Percentiles rank a stretch among this genome's conserved stretches.
Evolutionary conservation across 2,888 invertebrate species (phyloP).

Genomic region (Ormyrus nitidulus): DNA sequence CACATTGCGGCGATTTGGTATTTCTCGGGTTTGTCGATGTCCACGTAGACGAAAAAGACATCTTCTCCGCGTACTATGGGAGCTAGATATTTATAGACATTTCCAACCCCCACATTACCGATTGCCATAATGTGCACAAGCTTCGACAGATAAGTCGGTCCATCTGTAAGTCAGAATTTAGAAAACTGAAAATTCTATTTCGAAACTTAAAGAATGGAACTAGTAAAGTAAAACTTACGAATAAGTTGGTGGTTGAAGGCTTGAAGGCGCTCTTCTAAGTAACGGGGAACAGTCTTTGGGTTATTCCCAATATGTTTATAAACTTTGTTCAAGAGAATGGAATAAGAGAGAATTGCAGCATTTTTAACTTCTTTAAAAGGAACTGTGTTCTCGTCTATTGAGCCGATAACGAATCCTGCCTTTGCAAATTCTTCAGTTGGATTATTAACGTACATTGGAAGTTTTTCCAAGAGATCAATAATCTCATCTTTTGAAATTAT

Average conservation of each 20-base stretch:
- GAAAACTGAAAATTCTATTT: too few species aligned
- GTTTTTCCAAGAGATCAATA: constrained; percentile 69
- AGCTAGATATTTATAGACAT: constrained; percentile 71
- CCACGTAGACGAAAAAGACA: constrained; percentile 52
- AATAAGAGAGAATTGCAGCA: constrained; percentile 75
- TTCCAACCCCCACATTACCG: constrained; percentile 74
- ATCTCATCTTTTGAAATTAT: constrained; percentile 32
- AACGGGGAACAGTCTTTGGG: constrained; percentile 26
- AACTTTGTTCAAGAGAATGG: constrained; percentile 73
- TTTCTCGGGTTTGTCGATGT: constrained; percentile 66
- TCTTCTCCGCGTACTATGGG: constrained; percentile 73
- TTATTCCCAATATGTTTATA: constrained; percentile 54
- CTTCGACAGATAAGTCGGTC: constrained; percentile 68
- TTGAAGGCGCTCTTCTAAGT: constrained; percentile 66
- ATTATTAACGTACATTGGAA: constrained; percentile 74
- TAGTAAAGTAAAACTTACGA: too few species aligned
- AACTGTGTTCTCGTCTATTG: constrained; percentile 59
- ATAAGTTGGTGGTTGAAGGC: constrained; percentile 61
- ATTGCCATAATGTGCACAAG: constrained; percentile 75
- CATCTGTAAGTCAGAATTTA: constrained; percentile 56
- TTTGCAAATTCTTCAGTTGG: constrained; percentile 72
- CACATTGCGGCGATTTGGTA: constrained; percentile 74
- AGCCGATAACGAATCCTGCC: too few species aligned
- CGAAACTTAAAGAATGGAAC: too few species aligned
- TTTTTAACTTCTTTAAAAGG: constrained; percentile 65